Base-by-base conservation (phyloP, 2,888 invertebrate species). In the Hydriomena furcata region DNA sequence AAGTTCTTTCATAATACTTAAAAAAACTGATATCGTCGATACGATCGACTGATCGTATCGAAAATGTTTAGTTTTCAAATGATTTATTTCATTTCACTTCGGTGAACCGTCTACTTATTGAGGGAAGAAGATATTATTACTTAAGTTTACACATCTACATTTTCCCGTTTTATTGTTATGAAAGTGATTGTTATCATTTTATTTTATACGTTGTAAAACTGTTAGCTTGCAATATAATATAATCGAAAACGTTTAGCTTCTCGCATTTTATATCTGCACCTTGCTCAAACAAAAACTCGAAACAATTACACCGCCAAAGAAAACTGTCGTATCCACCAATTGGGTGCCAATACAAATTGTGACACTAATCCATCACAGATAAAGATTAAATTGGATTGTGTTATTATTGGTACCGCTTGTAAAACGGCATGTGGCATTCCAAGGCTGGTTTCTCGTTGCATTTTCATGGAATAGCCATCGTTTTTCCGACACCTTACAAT, bases 401-500 rank as follows among this genome's bases (percentile, higher is more conserved):
- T 62, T 65, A 66, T 65, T 63, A 76, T 65, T 65, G 73, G 76
- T 78, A 74, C 73, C 75, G 76, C 77, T 76, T 79, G 72, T 73
- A 72, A 73, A 75, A 76, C 76, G 69, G 73, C 79, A 76, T 80
- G 79, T 78, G 76, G 82, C 80, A 88, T 88, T 85, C 85, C 82
- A 56, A 56, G 67, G 76, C 84, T 68, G 81, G 89, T 88, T 88
- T 89, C 87, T 89, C 71, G 65, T 79, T 87, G 81, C 83, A 89
- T 90, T 90, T 90, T 88, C 87, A 90, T 87, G 79, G 89, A 84
- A 87, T 86, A 73, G 82, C 77, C 71, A 73, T 73, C 79, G 86
- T 89, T 90, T 90, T 90, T 89, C 89, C 85, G 71, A 85, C 89
- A 89, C 89, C 89, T 87, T 78, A 82, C 86, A 84, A 86, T 81